Evolutionary conservation across 2,888 invertebrate species (phyloP).

Genomic region (Sesia apiformis): DNA sequence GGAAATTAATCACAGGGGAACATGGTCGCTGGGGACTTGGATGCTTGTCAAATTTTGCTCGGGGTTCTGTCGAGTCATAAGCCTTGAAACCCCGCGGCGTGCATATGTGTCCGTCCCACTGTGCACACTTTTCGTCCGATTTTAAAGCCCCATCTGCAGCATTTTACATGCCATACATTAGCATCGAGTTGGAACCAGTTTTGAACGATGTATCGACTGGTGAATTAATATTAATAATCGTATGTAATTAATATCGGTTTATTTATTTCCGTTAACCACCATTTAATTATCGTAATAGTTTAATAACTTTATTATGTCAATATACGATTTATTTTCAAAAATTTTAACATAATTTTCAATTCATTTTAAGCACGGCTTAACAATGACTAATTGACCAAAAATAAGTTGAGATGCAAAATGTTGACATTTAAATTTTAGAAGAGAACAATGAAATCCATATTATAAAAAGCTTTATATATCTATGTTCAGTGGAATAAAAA

Average conservation of each 20-base stretch:
- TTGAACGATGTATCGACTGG: neutral
- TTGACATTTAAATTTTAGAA: too few species aligned
- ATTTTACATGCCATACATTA: neutral
- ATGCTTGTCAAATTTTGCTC: conserved; percentile 40
- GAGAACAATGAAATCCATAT: too few species aligned
- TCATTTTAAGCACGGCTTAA: too few species aligned
- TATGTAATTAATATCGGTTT: neutral
- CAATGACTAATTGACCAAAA: too few species aligned
- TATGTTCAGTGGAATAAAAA: too few species aligned
- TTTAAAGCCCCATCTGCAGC: neutral
- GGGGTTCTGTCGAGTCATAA: conserved; percentile 19
- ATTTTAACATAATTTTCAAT: neutral
- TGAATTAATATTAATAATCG: neutral
- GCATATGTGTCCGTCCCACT: conserved; percentile 30
- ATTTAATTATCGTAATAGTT: neutral
- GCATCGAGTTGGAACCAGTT: neutral
- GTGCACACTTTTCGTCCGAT: neutral
- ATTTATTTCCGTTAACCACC: neutral
- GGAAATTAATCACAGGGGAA: conserved; percentile 51
- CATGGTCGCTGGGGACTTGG: conserved; percentile 36
- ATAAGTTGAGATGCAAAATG: too few species aligned
- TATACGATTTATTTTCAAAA: neutral
- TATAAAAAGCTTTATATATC: too few species aligned
- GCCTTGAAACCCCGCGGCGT: conserved; percentile 37
- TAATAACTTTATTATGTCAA: neutral